phyloP scores from a whole-genome alignment of 2,797 vertebrate genomes.

The Etheostoma nigrum region DNA sequence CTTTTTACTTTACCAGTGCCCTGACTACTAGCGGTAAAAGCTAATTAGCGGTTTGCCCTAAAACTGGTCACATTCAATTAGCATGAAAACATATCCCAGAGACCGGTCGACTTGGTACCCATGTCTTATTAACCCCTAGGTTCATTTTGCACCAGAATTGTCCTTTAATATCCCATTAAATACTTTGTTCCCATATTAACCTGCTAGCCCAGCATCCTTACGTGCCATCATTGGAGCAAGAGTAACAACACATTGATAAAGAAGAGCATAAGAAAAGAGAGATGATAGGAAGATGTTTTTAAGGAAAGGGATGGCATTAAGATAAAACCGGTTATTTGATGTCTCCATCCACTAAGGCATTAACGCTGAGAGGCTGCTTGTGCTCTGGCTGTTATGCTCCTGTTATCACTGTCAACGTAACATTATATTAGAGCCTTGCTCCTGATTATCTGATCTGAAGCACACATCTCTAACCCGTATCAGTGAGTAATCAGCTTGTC shows the following conservation, averaged over 20 bases:
- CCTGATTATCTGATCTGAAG: conserved; percentile 40
- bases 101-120: no score
- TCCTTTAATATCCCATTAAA: conserved; percentile 11
- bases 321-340: conserved; percentile 26
- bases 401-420: conserved; percentile 34
- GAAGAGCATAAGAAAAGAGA: background rate
- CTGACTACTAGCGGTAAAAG: no score
- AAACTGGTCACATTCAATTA: no score
- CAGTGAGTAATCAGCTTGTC: conserved; percentile 41
- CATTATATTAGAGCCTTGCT: conserved; percentile 40
- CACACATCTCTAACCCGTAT: conserved; percentile 27
- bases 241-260: background rate
- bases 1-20: no score
- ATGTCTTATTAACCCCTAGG: no score
- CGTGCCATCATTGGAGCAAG: background rate
- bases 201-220: background rate
- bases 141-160: no score
- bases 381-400: conserved; percentile 10
- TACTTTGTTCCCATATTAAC: conserved; percentile 52
- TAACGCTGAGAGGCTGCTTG: conserved; percentile 7
- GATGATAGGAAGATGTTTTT: background rate
- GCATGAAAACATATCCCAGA: no score
- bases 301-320: background rate
- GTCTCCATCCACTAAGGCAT: conserved; percentile 6
- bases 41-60: no score